Base-by-base conservation (phyloP, 2,113 vertebrate genomes). In the Anguilla japonica region DNA sequence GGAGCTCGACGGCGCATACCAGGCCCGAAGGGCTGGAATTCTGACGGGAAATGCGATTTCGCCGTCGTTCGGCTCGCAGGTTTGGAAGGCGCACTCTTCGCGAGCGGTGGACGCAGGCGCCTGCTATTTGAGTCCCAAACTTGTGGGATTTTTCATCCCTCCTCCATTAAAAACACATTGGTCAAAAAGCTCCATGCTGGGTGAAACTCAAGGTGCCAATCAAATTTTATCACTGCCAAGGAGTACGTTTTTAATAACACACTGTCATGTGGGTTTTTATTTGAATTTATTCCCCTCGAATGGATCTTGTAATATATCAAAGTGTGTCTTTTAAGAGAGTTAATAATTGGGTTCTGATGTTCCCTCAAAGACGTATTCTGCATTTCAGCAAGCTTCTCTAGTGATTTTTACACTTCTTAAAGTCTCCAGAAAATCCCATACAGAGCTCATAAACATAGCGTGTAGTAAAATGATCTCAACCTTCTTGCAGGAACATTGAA, bases 301-400 rank as follows among this genome's bases (percentile, higher is more conserved):
- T 60, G 82, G 46, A 57, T 50, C 22, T 82, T 82, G 4, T 53
- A 46, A 82, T 82, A 50, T 83, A 57, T 83, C 50, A 29, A 57
- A 57, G 50, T 83, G 16, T 18, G 53, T 29, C 43, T 13, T 56
- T 82, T 20, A 46, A 82, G 79, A 7, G 29, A 41, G 40, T 40
- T 81, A 46, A 22, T 11, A 50, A n/a, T 43, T 67, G 34, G 39
- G 83, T 41, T 39, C 60, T 50, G 60, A 75, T 34, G n/a, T 39
- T 14, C 29, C 29, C 11, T 82, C 50, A 80, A 80, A 85, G 82
- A 67, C n/a, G 56, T 13, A 41, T 18, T 46, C 63, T 82, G 53
- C 50, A 60, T 83, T 83, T 60, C 82, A 83, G 63, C 81, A 85
- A 60, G 50, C 75, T 80, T 50, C 50, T 39, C 43, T 85, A 56